These are phyloP conservation scores for Sitta carolinensis DNA, from an alignment of 2,797 vertebrate species.

Conservation along the genomic window DNA sequence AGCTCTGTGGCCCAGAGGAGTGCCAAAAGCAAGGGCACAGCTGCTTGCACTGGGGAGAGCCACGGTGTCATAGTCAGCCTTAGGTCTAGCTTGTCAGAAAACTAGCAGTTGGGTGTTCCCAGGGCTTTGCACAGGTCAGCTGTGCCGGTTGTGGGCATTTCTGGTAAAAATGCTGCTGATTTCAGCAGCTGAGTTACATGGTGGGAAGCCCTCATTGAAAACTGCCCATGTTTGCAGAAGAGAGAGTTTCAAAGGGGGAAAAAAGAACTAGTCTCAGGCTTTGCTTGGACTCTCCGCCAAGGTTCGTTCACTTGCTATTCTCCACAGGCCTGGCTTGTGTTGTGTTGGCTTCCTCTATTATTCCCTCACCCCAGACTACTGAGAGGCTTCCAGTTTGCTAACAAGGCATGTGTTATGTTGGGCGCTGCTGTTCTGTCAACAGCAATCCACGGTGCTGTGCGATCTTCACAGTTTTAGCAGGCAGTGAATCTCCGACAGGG, in stretches of 20 bases:
- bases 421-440: conserved; percentile 64
- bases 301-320: conserved; percentile 53
- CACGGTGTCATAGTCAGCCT: not conserved
- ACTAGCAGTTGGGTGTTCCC: not conserved
- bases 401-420: conserved; percentile 67
- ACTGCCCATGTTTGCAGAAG: conserved; percentile 1
- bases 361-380: conserved; percentile 64
- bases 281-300: conserved; percentile 40
- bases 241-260: not conserved
- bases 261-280: conserved; percentile 18
- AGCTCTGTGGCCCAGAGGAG: not conserved
- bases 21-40: not conserved
- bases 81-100: not conserved
- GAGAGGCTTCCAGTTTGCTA: conserved; percentile 68
- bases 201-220: not conserved
- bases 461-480: conserved; percentile 63
- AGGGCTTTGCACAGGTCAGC: not conserved
- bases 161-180: not conserved
- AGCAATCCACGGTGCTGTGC: conserved; percentile 56
- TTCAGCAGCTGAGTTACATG: not conserved
- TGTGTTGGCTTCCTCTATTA: conserved; percentile 45
- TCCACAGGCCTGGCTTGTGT: conserved; percentile 46
- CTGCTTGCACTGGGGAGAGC: not conserved
- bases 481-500: conserved; percentile 44
- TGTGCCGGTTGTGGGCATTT: not conserved